A percentile compares a stretch with the other conserved stretches of the same genome.
Evolutionary conservation across 2,113 vertebrate species (phyloP).

Genomic region (Hydrochoerus hydrochaeris): DNA sequence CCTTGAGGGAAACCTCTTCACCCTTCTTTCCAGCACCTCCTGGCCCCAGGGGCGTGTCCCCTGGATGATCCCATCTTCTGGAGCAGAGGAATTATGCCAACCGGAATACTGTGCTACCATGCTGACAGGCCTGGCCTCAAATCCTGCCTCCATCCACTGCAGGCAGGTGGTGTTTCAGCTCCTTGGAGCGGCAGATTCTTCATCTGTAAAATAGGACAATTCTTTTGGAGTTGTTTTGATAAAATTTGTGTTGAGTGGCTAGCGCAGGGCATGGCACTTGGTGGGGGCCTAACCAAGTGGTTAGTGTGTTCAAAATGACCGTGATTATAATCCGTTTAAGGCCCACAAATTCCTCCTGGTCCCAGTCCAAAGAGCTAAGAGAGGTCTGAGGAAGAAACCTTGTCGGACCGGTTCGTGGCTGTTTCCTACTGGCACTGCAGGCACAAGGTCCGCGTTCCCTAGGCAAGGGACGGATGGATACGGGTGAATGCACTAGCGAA

Average conservation of each 20-base stretch:
- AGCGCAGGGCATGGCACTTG: not conserved
- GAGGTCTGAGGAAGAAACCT: not conserved
- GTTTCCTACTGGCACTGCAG: not conserved
- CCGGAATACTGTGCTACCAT: not conserved
- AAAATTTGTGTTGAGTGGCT: not conserved
- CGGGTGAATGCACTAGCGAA: not conserved
- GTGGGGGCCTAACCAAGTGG: not conserved
- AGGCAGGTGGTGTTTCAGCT: not conserved
- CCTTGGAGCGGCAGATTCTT: not conserved
- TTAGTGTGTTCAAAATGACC: not conserved
- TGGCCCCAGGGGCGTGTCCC: not conserved
- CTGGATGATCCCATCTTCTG: not conserved
- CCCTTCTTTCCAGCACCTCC: not conserved
- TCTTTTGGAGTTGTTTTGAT: not conserved
- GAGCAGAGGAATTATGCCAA: not conserved
- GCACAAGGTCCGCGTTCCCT: not conserved
- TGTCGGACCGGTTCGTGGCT: not conserved
- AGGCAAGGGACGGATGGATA: not conserved
- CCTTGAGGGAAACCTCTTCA: not conserved
- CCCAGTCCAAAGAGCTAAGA: not conserved
- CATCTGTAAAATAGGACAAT: not conserved
- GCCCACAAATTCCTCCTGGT: not conserved
- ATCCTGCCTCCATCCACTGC: not conserved
- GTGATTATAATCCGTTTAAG: not conserved
- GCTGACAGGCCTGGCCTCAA: not conserved